Evolutionary conservation across 2,113 vertebrate genomes (phyloP).

Genomic region (Carlito syrichta): DNA sequence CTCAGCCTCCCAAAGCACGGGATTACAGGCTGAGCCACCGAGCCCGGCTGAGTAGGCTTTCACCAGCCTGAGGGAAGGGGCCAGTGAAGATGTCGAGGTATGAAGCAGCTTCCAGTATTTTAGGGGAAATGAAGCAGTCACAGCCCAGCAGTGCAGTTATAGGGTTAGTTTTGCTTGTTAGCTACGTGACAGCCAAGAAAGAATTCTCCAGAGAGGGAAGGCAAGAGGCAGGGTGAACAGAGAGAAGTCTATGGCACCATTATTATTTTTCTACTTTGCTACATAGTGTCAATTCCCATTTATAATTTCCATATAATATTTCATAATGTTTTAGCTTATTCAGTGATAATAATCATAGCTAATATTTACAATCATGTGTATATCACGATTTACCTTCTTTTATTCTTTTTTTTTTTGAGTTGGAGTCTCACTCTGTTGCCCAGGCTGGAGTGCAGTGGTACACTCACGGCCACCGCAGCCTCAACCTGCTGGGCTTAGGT

Average conservation of each 20-base stretch:
- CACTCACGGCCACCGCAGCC: too few species aligned
- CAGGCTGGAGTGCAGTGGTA: too few species aligned
- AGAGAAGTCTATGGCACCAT: not conserved
- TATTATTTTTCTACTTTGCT: not conserved
- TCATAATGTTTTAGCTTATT: not conserved
- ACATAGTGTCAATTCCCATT: not conserved
- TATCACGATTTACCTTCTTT: not conserved
- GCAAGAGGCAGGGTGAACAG: not conserved
- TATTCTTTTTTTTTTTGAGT: too few species aligned
- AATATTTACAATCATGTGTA: not conserved
- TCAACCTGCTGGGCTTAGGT: too few species aligned
- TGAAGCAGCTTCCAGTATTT: not conserved
- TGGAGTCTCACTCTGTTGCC: too few species aligned
- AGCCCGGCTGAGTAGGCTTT: too few species aligned
- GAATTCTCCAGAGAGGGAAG: not conserved
- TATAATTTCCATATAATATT: not conserved
- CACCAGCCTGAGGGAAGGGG: not conserved
- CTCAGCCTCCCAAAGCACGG: too few species aligned
- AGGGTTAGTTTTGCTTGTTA: not conserved
- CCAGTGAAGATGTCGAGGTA: not conserved
- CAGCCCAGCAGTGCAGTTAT: too few species aligned
- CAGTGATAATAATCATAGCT: not conserved
- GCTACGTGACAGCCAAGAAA: not conserved
- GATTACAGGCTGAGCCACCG: too few species aligned
- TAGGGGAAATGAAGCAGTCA: not conserved